A percentile compares a stretch with the other conserved stretches of the same genome.
Evolutionary conservation across 1,140 invertebrate species (phyloP).

Genomic region (Drosophila ogumai): DNA sequence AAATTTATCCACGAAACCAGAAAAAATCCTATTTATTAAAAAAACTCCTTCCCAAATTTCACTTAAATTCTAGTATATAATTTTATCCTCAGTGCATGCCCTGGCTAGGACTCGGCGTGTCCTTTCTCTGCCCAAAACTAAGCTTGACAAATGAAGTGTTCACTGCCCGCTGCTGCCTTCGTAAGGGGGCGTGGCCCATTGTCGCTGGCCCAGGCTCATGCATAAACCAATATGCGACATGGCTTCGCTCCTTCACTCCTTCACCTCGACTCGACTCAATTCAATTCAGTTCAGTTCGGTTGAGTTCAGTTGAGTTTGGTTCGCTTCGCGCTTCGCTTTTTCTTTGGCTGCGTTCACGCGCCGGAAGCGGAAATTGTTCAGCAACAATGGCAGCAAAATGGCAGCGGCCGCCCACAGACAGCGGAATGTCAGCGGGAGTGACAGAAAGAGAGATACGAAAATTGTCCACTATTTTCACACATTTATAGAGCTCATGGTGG

Average conservation of each 20-base stretch:
- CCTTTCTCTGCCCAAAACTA: slow-evolving; percentile 34
- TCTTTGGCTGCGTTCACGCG: slow-evolving; percentile 64
- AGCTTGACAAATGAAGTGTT: slow-evolving; percentile 78
- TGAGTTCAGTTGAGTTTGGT: slow-evolving; percentile 21
- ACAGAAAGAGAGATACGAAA: slow-evolving; percentile 26
- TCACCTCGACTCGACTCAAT: not conserved
- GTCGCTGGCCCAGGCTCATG: slow-evolving; percentile 60
- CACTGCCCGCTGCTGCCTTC: slow-evolving; percentile 20
- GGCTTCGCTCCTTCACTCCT: slow-evolving; percentile 14
- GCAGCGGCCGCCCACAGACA: slow-evolving; percentile 53
- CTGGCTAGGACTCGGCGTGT: slow-evolving; percentile 4
- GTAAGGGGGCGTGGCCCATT: slow-evolving; percentile 15
- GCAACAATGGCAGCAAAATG: slow-evolving; percentile 78
- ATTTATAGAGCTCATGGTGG: slow-evolving; percentile 55
- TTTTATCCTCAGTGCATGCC: slow-evolving; percentile 22
- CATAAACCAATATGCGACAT: slow-evolving; percentile 76
- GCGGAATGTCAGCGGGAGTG: slow-evolving; percentile 8
- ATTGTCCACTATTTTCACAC: slow-evolving; percentile 81
- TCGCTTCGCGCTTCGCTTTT: slow-evolving; percentile 26
- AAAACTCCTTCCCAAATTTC: not conserved
- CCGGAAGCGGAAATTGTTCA: slow-evolving; percentile 81
- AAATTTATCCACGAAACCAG: not conserved
- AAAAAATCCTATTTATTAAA: not conserved
- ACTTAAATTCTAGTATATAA: not conserved
- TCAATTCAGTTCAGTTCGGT: slow-evolving; percentile 11